Percentiles rank a stretch among this genome's conserved stretches.
phyloP scores from a whole-genome alignment of 2,113 vertebrate genomes.

The Apodemus sylvaticus region DNA sequence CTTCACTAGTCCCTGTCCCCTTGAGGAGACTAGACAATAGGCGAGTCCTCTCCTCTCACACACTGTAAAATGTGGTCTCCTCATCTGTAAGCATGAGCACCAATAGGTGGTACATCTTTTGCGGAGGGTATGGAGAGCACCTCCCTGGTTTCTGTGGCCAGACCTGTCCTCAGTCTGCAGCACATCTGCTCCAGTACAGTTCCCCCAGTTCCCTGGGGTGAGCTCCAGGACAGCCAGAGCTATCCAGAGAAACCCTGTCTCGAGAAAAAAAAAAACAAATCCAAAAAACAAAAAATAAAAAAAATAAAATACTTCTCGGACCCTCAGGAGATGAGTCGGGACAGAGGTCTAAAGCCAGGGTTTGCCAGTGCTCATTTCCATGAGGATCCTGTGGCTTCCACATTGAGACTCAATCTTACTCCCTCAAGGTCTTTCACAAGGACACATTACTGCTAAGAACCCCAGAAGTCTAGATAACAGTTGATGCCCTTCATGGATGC shows the following conservation, averaged over 20 bases:
- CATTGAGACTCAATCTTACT: neutral
- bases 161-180: neutral
- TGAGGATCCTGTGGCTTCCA: neutral
- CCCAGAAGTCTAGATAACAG: neutral
- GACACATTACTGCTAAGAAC: neutral
- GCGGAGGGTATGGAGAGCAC: too few relatives aligned
- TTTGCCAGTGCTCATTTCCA: neutral
- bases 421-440: neutral
- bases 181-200: too few relatives aligned
- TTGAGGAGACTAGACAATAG: neutral
- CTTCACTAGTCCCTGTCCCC: neutral
- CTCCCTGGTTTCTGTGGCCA: neutral
- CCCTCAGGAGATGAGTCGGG: neutral
- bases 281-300: too few relatives aligned
- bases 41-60: neutral
- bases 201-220: neutral
- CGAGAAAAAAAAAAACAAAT: too few relatives aligned
- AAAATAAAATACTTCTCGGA: too few relatives aligned
- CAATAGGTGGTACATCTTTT: too few relatives aligned
- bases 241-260: too few relatives aligned
- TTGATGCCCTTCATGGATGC: neutral
- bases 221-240: too few relatives aligned
- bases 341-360: neutral
- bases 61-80: neutral
- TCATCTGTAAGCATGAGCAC: neutral